Evolutionary conservation across 1,140 invertebrate genomes (phyloP).

Genomic region (Bombus confusus): DNA sequence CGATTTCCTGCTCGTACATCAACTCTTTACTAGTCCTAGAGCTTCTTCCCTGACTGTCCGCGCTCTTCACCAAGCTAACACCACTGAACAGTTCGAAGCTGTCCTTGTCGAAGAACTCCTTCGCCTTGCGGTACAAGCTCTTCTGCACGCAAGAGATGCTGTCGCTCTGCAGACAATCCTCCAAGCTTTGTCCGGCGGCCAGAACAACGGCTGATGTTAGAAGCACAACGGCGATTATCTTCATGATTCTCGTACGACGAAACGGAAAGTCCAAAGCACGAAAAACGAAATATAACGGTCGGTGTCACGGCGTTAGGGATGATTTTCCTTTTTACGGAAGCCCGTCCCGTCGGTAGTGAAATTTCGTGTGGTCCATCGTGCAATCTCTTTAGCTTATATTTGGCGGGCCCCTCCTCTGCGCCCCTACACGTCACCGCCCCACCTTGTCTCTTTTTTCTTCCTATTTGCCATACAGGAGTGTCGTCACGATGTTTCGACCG

Average conservation of each 20-base stretch:
- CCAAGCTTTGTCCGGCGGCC: slow-evolving; percentile 73
- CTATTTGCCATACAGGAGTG: slow-evolving; percentile 73
- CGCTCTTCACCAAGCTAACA: slow-evolving; percentile 83
- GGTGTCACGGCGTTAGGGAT: not conserved
- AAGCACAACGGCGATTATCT: slow-evolving; percentile 62
- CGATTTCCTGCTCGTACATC: slow-evolving; percentile 80
- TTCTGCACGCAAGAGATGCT: slow-evolving; percentile 87
- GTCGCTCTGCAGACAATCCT: slow-evolving; percentile 85
- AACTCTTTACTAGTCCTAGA: slow-evolving; percentile 80
- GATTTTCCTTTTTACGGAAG: slow-evolving; percentile 63
- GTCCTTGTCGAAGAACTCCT: slow-evolving; percentile 85
- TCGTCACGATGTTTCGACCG: slow-evolving; percentile 40
- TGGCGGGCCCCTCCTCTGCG: slow-evolving; percentile 74
- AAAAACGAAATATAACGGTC: not conserved
- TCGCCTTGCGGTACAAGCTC: slow-evolving; percentile 84
- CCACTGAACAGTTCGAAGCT: slow-evolving; percentile 84
- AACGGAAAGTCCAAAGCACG: not conserved
- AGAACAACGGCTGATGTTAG: slow-evolving; percentile 64
- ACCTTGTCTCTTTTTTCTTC: slow-evolving; percentile 73
- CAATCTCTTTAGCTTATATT: slow-evolving; percentile 82
- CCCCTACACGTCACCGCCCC: slow-evolving; percentile 63
- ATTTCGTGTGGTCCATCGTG: slow-evolving; percentile 81
- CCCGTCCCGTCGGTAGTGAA: slow-evolving; percentile 74
- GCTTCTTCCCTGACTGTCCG: slow-evolving; percentile 73
- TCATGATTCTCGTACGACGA: slow-evolving; percentile 53